phyloP scores from a whole-genome alignment of 1,140 invertebrate genomes.

The Zaprionus kolodkinae region DNA sequence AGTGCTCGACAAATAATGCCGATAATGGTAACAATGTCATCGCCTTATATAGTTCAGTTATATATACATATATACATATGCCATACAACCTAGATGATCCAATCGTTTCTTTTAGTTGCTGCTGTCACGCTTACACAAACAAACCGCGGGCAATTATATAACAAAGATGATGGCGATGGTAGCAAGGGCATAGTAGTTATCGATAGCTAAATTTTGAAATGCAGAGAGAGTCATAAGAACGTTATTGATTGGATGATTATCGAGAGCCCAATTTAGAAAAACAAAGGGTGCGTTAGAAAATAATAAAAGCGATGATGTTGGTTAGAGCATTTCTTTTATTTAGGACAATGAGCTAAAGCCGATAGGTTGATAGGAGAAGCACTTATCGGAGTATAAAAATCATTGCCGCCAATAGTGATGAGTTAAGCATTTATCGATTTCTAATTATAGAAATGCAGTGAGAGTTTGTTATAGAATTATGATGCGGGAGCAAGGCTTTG shows the following conservation, averaged over 20 bases:
- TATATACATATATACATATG: background rate
- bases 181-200: background rate
- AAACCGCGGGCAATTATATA: slow-evolving; percentile 13
- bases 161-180: background rate
- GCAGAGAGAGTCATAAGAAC: background rate
- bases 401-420: background rate
- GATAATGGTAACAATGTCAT: slow-evolving; percentile 53
- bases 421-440: background rate
- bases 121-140: slow-evolving; percentile 47
- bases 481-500: background rate
- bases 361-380: no score
- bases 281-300: no score
- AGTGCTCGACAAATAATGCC: slow-evolving; percentile 34
- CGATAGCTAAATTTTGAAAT: background rate
- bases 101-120: slow-evolving; percentile 34
- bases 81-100: slow-evolving; percentile 45
- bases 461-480: background rate
- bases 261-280: background rate
- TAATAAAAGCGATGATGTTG: no score
- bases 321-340: no score
- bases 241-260: background rate
- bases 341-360: no score
- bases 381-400: no score
- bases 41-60: slow-evolving; percentile 18
- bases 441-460: slow-evolving; percentile 2